These are phyloP conservation scores for Dermatemys mawii DNA, from an alignment of 2,113 vertebrate species.

Conservation along the genomic window DNA sequence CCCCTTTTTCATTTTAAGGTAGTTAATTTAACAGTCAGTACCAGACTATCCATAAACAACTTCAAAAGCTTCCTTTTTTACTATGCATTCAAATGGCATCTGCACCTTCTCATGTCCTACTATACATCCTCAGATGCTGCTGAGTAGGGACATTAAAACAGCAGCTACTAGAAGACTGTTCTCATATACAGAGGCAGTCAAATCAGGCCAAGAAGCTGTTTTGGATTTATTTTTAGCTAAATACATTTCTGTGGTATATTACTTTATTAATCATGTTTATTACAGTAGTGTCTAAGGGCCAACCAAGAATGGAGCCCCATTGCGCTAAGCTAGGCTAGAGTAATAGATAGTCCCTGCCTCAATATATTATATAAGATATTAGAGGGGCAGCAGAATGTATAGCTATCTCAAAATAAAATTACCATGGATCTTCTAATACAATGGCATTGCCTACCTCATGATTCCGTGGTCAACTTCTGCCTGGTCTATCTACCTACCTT, in stretches of 20 bases:
- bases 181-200: conserved; percentile 40
- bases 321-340: background rate
- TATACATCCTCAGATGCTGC: conserved; percentile 54
- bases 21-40: conserved; percentile 55
- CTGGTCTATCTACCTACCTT: background rate
- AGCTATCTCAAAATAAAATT: background rate
- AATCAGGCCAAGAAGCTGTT: background rate
- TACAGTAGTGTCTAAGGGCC: background rate
- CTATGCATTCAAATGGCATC: conserved; percentile 58
- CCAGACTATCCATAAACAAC: conserved; percentile 62
- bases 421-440: background rate
- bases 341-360: background rate
- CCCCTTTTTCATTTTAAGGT: background rate
- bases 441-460: background rate
- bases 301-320: background rate
- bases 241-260: background rate
- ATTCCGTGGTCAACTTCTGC: background rate
- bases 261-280: background rate
- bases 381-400: background rate
- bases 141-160: conserved; percentile 59
- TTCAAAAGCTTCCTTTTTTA: conserved; percentile 63
- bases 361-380: background rate
- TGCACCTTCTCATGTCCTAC: conserved; percentile 52
- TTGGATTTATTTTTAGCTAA: background rate
- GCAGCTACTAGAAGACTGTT: conserved; percentile 12